Base-by-base conservation (phyloP, 2,888 invertebrate genomes). In the Drosophila conformis region DNA sequence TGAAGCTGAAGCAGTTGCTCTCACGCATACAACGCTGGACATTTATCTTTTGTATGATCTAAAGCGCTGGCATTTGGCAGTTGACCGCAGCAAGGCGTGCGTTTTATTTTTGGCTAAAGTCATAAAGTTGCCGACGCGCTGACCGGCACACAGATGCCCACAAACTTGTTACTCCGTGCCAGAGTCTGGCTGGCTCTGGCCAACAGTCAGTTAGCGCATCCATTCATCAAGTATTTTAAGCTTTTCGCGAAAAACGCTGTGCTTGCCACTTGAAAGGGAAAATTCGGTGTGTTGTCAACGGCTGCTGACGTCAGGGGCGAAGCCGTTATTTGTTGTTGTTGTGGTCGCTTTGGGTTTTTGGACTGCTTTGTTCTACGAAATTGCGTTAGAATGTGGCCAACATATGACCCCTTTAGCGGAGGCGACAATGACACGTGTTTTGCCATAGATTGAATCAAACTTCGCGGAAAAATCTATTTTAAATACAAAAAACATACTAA, bases 31-130 rank as follows among this genome's bases (percentile, higher is more conserved):
- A 46, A 58, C 48, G 65, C 76, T 80, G 80, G 75, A 78, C 75
- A 71, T 87, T 49, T 68, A 87, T 85, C 85, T 87, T 54, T 64
- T 46, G 63, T 63, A 67, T 72, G 72, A 89, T 85, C 86, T 85
- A 79, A 77, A 74, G 72, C 68, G 58, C 48, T 66, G 69, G 40
- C 68, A 48, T 62, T 56, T 64, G 69, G 35, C 66, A 69, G 77
- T 73, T 86, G 87, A 83, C 86, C 89, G 83, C 89, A 89, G 81
- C 61, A 61, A 69, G 69, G 85, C 68, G 77, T 78, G 78, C 76
- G 80, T 76, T 90, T 88, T 90, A 87, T 87, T 87, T 87, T 86
- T 86, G 84, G 90, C 79, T 73, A 80, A 66, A 86, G 87, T 82
- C 87, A 76, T 87, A 87, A 87, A 89, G 79, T 72, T 76, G 68